Percentiles rank a stretch among this genome's conserved stretches.
Conservation (phyloP, 2,797 vertebrate species). For the Dicrostonyx torquatus region DNA sequence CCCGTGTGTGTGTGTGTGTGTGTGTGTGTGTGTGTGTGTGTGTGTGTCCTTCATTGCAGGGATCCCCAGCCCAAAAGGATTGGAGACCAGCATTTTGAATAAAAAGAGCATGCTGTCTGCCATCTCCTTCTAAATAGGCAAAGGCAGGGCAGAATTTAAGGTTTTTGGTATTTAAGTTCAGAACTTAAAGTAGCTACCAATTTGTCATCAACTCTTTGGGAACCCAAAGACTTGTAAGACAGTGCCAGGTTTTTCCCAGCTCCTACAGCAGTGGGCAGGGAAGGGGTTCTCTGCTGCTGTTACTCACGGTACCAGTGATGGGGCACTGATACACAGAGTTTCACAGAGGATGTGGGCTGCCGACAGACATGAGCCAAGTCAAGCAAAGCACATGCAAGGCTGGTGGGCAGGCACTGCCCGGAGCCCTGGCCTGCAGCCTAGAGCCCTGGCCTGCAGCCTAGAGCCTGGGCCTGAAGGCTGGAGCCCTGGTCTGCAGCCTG, state of each 20-base stretch:
- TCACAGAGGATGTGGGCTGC: neutral
- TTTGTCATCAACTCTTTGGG: neutral
- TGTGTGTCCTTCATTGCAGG: neutral
- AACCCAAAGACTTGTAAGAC: neutral
- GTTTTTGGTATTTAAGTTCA: neutral
- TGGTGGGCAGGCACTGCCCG: neutral
- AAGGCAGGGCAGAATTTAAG: neutral
- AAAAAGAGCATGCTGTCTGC: neutral
- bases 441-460: neutral
- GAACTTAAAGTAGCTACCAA: neutral
- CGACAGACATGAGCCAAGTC: neutral
- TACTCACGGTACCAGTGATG: neutral
- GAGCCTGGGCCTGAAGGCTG: neutral
- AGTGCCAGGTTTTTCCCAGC: neutral
- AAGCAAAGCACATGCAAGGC: neutral
- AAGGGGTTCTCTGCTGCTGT: neutral
- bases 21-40: too few relatives aligned
- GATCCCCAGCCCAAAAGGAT: neutral
- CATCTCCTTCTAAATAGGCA: neutral
- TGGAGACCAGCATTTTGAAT: neutral
- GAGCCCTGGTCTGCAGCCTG: neutral
- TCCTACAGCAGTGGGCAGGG: too few relatives aligned
- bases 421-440: neutral
- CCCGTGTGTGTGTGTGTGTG: too few relatives aligned
- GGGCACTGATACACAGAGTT: neutral